Percentiles rank a stretch among this genome's conserved stretches.
Evolutionary conservation across 2,797 vertebrate genomes (phyloP).

Genomic region (Enteromius mattozi): DNA sequence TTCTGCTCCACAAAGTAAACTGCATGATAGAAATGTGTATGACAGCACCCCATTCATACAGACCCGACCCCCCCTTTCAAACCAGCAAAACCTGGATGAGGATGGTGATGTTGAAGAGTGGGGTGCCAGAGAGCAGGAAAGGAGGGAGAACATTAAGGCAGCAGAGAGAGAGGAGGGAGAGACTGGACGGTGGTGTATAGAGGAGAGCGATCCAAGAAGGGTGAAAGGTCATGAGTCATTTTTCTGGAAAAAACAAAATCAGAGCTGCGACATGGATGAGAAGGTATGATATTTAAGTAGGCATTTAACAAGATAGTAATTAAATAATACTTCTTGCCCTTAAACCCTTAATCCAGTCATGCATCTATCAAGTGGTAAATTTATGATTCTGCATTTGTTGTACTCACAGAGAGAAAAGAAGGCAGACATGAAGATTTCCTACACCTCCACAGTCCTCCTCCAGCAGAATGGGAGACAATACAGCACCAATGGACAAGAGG

Average conservation of each 20-base stretch:
- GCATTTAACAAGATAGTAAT: not conserved
- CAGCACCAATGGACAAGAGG: conserved; percentile 37
- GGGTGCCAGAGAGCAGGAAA: conserved; percentile 28
- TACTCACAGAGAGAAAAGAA: conserved; percentile 61
- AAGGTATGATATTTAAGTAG: conserved; percentile 2
- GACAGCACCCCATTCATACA: not conserved
- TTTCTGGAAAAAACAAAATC: conserved; percentile 58
- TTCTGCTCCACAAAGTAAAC: conserved; percentile 30
- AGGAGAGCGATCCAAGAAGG: conserved; percentile 8
- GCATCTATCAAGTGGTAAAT: conserved; percentile 25
- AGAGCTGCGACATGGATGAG: conserved; percentile 2
- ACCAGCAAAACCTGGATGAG: conserved; percentile 50
- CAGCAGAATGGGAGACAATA: conserved; percentile 66
- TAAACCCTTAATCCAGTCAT: not conserved
- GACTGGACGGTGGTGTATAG: conserved; percentile 22
- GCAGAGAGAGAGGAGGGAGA: conserved; percentile 23
- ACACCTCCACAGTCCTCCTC: conserved; percentile 68
- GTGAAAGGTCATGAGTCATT: conserved; percentile 42
- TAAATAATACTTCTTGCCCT: not conserved
- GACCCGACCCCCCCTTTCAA: not conserved
- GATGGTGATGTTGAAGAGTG: conserved; percentile 30
- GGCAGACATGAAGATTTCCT: conserved; percentile 64
- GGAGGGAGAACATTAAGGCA: conserved; percentile 25
- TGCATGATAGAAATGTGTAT: not conserved
- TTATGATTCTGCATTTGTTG: conserved; percentile 48